Evolutionary conservation across 2,888 invertebrate species (phyloP), one percentile per base, ranked within the genome.

Genomic region (Spialia ferax): DNA sequence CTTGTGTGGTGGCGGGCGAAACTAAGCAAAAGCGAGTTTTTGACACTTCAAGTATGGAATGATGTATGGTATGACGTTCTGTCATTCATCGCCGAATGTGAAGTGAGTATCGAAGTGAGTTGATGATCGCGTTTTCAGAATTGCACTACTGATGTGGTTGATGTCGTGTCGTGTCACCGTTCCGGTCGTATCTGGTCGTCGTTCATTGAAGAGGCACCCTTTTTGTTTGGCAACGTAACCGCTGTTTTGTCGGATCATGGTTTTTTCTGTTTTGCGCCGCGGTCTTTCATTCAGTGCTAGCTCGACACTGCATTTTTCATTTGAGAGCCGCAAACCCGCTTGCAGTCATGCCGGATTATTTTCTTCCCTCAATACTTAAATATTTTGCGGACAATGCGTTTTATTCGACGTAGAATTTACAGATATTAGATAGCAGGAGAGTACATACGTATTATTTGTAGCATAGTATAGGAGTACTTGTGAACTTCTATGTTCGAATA

Each of bases 261-360:
- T 70, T 76, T 82, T 84, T 87, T 84, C 78, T 76, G 74, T 80
- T 82, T 82, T 83, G 75, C 77, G 73, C 73, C 66, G 72, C 76
- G 79, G 78, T 82, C 74, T 59, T 79, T 84, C 88, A 85, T 91
- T 91, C 87, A 89, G 81, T 77, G 80, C 74, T 74, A 77, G 79
- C 77, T 74, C 76, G 71, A 79, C 80, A 75, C 80, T 90, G 89
- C 86, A 91, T 91, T 91, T 92, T 91, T 89, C 85, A 91, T 91
- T 89, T 80, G 79, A 77, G 83, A 82, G 79, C 78, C 69, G 75
- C 74, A 75, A 77, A 74, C 74, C 70, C 70, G 70, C 71, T 73
- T 75, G 35, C 80, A 83, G 84, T 83, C 82, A 81, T 77, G 71
- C 76, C 67, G 69, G 72, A 73, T 73, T 75, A 76, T 75, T 76